These are phyloP conservation scores for Ostrea denselamellosa DNA, from an alignment of 1,140 invertebrate genomes.

Conservation along the genomic window DNA sequence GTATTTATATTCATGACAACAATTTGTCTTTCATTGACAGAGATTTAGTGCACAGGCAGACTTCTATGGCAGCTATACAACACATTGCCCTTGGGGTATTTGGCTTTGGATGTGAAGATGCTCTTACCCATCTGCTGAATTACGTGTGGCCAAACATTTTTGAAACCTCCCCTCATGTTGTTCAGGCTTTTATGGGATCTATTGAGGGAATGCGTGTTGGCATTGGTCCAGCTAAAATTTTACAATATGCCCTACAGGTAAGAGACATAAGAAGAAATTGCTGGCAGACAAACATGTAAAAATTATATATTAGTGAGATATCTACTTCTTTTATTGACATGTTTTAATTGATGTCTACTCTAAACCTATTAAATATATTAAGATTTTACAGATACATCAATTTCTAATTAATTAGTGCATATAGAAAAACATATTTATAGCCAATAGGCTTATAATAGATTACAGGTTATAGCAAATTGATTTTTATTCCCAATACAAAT, in stretches of 20 bases:
- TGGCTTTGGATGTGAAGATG: constrained; percentile 99
- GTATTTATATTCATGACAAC: background rate
- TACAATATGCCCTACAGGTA: constrained; percentile 97
- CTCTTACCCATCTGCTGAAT: constrained; percentile 96
- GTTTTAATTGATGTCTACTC: no score
- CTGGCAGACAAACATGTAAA: no score
- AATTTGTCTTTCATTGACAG: constrained; percentile 80
- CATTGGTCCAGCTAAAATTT: constrained; percentile 96
- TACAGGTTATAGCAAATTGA: background rate
- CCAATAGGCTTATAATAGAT: background rate
- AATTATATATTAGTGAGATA: no score
- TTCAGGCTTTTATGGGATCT: constrained; percentile 99
- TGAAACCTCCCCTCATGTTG: constrained; percentile 99
- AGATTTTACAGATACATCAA: no score
- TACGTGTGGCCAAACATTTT: constrained; percentile 99
- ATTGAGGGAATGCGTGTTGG: constrained; percentile 98
- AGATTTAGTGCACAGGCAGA: constrained; percentile 99
- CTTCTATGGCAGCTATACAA: constrained; percentile 98
- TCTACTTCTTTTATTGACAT: no score
- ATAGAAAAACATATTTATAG: no score
- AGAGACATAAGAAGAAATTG: constrained; percentile 6
- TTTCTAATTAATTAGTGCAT: no score
- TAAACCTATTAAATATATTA: no score
- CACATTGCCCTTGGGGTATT: constrained; percentile 99
- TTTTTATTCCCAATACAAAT: no score